Evolutionary conservation across 2,888 invertebrate species (phyloP).

Genomic region (Lomographa bimaculata): DNA sequence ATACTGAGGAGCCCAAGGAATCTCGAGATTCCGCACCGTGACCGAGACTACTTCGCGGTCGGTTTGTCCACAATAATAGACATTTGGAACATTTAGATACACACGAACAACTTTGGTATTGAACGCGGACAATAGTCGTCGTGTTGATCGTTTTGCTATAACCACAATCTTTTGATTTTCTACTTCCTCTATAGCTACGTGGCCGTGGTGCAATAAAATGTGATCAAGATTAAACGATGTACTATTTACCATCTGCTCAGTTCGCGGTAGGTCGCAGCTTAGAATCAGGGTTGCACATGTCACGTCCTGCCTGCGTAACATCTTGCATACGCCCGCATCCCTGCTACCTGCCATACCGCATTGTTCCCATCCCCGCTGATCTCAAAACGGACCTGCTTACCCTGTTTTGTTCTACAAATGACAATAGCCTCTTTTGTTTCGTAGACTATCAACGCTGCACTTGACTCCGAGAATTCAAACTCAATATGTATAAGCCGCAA

Average conservation of each 20-base stretch:
- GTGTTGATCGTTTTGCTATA: slow-evolving; percentile 36
- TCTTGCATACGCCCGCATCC: slow-evolving; percentile 66
- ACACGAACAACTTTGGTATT: slow-evolving; percentile 54
- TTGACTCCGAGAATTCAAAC: slow-evolving; percentile 52
- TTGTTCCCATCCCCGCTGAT: slow-evolving; percentile 56
- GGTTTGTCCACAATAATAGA: slow-evolving; percentile 53
- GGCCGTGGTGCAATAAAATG: slow-evolving; percentile 32
- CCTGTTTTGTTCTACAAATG: slow-evolving; percentile 62
- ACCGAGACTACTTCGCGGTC: slow-evolving; percentile 56
- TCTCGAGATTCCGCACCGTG: slow-evolving; percentile 45
- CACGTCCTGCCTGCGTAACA: slow-evolving; percentile 39
- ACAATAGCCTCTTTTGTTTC: slow-evolving; percentile 59
- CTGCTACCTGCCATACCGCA: slow-evolving; percentile 66
- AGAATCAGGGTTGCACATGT: slow-evolving; percentile 63
- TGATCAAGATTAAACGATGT: slow-evolving; percentile 26
- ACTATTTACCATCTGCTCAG: not conserved
- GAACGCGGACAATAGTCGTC: slow-evolving; percentile 46
- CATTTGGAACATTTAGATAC: slow-evolving; percentile 48
- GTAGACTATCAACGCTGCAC: slow-evolving; percentile 51
- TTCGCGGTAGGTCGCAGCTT: slow-evolving; percentile 43
- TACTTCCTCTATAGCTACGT: slow-evolving; percentile 31
- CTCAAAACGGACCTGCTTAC: slow-evolving; percentile 60
- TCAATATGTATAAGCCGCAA: slow-evolving; percentile 29
- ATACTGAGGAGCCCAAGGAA: slow-evolving; percentile 33
- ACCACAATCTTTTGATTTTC: slow-evolving; percentile 34